Percentiles rank a stretch among this genome's conserved stretches.
Conservation (phyloP, 2,797 vertebrate genomes). For the Phataginus tetradactyla region DNA sequence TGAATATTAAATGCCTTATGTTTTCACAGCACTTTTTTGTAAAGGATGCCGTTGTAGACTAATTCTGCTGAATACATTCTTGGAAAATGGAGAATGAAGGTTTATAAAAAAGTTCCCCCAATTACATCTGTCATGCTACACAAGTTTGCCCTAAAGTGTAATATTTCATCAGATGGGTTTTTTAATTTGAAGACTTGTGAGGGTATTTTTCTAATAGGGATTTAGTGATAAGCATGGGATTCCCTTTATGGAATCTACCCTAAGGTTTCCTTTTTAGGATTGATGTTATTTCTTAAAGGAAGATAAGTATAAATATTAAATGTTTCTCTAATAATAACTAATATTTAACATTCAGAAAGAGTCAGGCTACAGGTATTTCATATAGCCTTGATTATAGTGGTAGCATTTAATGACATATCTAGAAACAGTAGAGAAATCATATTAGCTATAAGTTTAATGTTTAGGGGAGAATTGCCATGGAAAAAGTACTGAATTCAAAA, state of each 20-base stretch:
- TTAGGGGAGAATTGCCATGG: not conserved
- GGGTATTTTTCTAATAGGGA: conserved; percentile 16
- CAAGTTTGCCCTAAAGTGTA: not conserved
- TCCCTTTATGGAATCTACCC: not conserved
- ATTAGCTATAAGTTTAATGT: conserved; percentile 11
- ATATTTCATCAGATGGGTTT: not conserved
- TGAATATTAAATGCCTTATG: not conserved
- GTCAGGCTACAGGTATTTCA: not conserved
- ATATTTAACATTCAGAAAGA: not conserved
- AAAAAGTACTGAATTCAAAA: conserved; percentile 17
- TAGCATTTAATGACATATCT: not conserved
- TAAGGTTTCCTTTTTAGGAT: not conserved
- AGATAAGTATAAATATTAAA: not conserved
- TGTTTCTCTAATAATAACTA: conserved; percentile 4
- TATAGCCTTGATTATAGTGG: not conserved
- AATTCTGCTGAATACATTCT: not conserved
- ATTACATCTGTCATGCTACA: not conserved
- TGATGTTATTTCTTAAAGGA: not conserved
- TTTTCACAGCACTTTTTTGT: not conserved
- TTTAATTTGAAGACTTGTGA: not conserved
- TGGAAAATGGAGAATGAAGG: not conserved
- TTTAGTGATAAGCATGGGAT: conserved; percentile 6
- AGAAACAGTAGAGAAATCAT: conserved; percentile 39
- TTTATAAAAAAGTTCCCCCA: not conserved
- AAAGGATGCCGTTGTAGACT: not conserved